A percentile compares a stretch with the other conserved stretches of the same genome.
Evolutionary conservation across 2,888 invertebrate species (phyloP).

Genomic region (Lagria hirta): DNA sequence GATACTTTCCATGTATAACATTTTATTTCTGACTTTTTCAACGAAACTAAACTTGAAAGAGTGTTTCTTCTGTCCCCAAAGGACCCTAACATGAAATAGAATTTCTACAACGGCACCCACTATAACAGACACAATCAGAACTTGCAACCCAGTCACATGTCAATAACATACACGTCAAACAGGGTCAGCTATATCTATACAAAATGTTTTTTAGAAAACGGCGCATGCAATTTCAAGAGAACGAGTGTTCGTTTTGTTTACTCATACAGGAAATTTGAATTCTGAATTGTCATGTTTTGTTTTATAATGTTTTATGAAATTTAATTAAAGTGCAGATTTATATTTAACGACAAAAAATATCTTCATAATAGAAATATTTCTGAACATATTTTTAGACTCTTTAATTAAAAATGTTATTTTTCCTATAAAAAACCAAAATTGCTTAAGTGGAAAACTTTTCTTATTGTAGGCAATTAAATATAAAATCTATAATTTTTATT

Average conservation of each 20-base stretch:
- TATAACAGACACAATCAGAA: conserved; percentile 43
- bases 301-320: too few species aligned
- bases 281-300: too few species aligned
- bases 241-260: conserved; percentile 15
- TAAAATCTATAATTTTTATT: too few species aligned
- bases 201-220: conserved; percentile 9
- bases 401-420: too few species aligned
- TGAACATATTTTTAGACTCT: too few species aligned
- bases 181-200: conserved; percentile 30
- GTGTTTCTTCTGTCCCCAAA: conserved; percentile 33
- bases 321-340: too few species aligned
- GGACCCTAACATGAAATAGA: conserved; percentile 44
- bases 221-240: conserved; percentile 10
- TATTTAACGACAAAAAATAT: too few species aligned
- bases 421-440: too few species aligned
- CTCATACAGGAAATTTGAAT: conserved; percentile 18
- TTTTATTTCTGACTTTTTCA: conserved; percentile 30
- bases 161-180: conserved; percentile 43
- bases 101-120: conserved; percentile 40
- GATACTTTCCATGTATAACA: conserved; percentile 24
- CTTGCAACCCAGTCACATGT: conserved; percentile 41
- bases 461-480: too few species aligned
- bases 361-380: too few species aligned
- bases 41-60: conserved; percentile 27
- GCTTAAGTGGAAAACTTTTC: too few species aligned